These are phyloP conservation scores for Pollicipes pollicipes DNA, from an alignment of 1,140 invertebrate species.

Conservation along the genomic window DNA sequence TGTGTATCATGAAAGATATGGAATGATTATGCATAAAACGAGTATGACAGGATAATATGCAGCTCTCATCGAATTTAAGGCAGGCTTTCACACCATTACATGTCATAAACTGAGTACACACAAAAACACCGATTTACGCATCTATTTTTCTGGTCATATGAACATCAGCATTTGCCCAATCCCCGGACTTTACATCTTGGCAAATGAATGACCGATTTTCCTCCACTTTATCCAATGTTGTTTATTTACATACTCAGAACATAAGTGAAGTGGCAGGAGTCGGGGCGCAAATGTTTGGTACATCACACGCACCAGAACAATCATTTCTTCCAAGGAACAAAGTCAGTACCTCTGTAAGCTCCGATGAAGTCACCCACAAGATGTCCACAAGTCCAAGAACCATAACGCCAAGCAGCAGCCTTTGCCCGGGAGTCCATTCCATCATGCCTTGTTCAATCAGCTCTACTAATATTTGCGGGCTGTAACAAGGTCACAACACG, in stretches of 20 bases:
- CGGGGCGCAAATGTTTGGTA: conserved; percentile 4
- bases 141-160: no score
- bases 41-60: no score
- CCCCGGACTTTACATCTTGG: no score
- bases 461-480: no score
- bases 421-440: not conserved
- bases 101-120: no score
- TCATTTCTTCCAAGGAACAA: conserved; percentile 10
- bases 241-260: conserved; percentile 10
- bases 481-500: no score
- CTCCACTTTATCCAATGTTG: not conserved
- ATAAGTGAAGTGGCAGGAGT: conserved; percentile 11
- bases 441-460: no score
- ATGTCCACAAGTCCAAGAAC: conserved; percentile 63
- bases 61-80: no score
- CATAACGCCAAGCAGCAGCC: conserved; percentile 49
- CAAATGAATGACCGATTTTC: no score
- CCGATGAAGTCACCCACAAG: conserved; percentile 70
- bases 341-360: conserved; percentile 53
- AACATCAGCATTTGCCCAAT: no score
- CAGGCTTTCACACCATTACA: no score
- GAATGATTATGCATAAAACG: conserved; percentile 4
- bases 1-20: not conserved
- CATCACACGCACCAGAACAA: conserved; percentile 7
- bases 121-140: no score